phyloP scores from a whole-genome alignment of 2,113 vertebrate genomes.

The Carollia perspicillata region DNA sequence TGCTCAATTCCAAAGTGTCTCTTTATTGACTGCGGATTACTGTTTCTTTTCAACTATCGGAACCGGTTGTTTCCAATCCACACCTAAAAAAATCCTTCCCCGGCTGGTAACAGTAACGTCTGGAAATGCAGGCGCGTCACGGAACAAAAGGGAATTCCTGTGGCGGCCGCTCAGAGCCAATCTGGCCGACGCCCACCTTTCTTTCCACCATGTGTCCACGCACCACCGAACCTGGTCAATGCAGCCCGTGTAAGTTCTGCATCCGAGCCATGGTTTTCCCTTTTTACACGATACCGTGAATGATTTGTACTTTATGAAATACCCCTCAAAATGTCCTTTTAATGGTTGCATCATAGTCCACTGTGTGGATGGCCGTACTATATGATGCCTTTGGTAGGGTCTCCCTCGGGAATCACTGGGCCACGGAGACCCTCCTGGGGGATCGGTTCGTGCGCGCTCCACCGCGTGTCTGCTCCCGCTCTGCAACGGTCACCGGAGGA shows the following conservation, averaged over 20 bases:
- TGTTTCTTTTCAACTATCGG: background rate
- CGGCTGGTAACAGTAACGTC: background rate
- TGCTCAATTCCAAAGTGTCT: background rate
- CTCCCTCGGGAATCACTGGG: background rate
- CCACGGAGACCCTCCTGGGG: too few relatives aligned
- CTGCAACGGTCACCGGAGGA: background rate
- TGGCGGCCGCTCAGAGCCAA: background rate
- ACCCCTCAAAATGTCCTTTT: background rate
- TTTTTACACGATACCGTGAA: background rate
- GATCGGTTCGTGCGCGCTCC: background rate
- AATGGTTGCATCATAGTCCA: background rate
- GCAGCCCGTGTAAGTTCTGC: fast-evolving
- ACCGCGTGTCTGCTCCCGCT: background rate
- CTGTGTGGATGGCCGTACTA: fast-evolving
- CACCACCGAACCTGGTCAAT: background rate
- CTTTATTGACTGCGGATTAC: background rate
- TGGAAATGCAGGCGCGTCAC: background rate
- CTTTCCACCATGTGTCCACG: background rate
- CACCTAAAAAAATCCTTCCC: background rate
- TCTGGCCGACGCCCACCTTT: background rate
- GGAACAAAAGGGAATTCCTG: background rate
- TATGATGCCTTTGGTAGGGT: background rate
- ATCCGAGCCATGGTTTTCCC: background rate
- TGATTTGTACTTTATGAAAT: background rate
- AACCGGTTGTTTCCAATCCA: background rate